Evolutionary conservation across 2,113 vertebrate species (phyloP), one percentile per base, ranked within the genome.

Genomic region (Aramus guarauna): DNA sequence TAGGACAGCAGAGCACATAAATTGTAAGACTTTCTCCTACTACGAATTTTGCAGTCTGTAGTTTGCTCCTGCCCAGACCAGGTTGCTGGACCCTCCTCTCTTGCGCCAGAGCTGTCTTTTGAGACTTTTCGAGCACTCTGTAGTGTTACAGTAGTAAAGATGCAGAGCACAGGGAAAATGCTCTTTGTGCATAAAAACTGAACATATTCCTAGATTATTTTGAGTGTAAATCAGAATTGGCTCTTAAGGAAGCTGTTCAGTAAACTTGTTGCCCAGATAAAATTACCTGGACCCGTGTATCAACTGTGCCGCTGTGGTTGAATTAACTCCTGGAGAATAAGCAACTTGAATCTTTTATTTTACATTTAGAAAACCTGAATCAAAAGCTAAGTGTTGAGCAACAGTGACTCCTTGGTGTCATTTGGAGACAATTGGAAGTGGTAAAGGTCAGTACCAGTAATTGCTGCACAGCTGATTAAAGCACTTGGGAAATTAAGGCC

Each of bases 221-320:
- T 34, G 58, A 45, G 15, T 34, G 37, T 26, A 19, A 64, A 37
- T 50, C 26, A 29, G 12, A 55, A 9, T 9, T 7, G 5, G 17
- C 4, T 30, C 39, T 32, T 18, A n/a, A 32, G n/a, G 73, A 39
- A 47, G 22, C 13, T 30, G 12, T 15, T 53, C 13, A 6, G 53
- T 39, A 3, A 39, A 39, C 3, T 29, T 50, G 29, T n/a, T 53
- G 68, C 47, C 68, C 39, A 11, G 68, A 3, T 60, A 3, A 30
- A 29, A 9, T 26, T 5, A 12, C 37, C 34, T 15, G 7, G 21
- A 17, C 1, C 26, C 17, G 64, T 15, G 45, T 13, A 5, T 21
- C 9, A 34, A 2, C 45, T 12, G 45, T 17, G 39, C 45, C 0
- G 5, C 4, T 2, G 43, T 1, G 26, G 2, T 5, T 13, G 43